Evolutionary conservation across 2,888 invertebrate species (phyloP), one percentile per base, ranked within the genome.

Genomic region (Sisyra terminalis): DNA sequence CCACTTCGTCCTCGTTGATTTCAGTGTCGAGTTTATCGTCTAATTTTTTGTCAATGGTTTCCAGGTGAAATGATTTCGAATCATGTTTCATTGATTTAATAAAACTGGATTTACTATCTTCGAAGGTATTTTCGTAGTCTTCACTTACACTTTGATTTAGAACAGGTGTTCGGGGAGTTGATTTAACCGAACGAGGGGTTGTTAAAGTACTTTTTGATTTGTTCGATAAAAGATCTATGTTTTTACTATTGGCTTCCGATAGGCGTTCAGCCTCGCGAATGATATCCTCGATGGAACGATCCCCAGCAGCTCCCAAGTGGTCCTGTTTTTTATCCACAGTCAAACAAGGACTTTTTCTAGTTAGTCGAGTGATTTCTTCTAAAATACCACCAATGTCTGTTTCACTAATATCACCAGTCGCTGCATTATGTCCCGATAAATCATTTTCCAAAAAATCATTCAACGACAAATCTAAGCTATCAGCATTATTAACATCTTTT

Each of bases 361-460:
- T 64, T 36, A 74, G 55, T 8, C 39, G 29, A 30, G 24, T 39
- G 3, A 80, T 77, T 61, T 80, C 78, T 52, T 69, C 74, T 50
- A 80, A 73, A 55, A 80, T 76, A 58, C 70, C 71, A 49, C 73
- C 77, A 7, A 78, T 71, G 59, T 78, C 78, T 40, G 71, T 67
- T 50, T 73, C 72, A 37, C 64, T 66, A 17, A 50, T 46, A 39
- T 53, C 49, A 34, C 55, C 53, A 30, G 46, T 37, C 15, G 47
- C 40, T 15, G 31, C 50, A 50, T 42, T 46, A 48, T 52, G 36
- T 41, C 49, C 36, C 35, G 53, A 52, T 18, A 53, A 55, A 44
- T 62, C 61, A 46, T 57, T 56, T 46, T 59, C 58, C 24, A 62
- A 47, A 46, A 58, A 56, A 47, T 61, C 58, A n/a, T 54, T 55